These are phyloP conservation scores for Parochlus steinenii DNA, from an alignment of 2,888 invertebrate genomes.

Conservation along the genomic window DNA sequence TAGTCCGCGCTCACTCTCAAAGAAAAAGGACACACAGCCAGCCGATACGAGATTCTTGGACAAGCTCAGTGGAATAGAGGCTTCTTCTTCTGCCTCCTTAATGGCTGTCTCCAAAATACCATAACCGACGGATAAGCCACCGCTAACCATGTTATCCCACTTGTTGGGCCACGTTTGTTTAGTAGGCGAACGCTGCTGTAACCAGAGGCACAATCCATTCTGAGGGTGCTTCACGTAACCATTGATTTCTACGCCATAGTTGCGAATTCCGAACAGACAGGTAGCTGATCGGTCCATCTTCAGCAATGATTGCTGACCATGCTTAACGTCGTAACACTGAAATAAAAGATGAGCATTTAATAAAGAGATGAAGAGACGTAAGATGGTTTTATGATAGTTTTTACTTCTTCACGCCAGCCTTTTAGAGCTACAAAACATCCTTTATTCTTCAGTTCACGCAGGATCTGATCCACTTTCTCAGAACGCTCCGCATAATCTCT, in stretches of 20 bases:
- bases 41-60: constrained; percentile 49
- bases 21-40: constrained; percentile 46
- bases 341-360: too few relatives aligned
- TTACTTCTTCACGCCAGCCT: constrained; percentile 14
- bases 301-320: constrained; percentile 38
- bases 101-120: constrained; percentile 77
- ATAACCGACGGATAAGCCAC: constrained; percentile 78
- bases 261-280: constrained; percentile 83
- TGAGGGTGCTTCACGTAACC: constrained; percentile 77
- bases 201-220: constrained; percentile 78
- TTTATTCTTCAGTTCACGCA: constrained; percentile 56
- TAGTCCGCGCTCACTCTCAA: constrained; percentile 81
- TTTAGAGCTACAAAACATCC: constrained; percentile 64
- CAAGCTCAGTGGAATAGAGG: constrained; percentile 67
- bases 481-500: constrained; percentile 72
- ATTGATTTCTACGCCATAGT: constrained; percentile 89
- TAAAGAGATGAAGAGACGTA: too few relatives aligned
- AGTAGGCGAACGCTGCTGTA: constrained; percentile 60
- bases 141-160: constrained; percentile 93
- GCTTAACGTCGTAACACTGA: constrained; percentile 78
- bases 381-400: too few relatives aligned
- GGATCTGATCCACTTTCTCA: constrained; percentile 56
- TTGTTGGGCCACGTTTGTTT: constrained; percentile 28
- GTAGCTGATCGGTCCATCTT: constrained; percentile 89
- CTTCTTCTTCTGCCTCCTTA: constrained; percentile 90